Evolutionary conservation across 2,888 invertebrate species (phyloP).

Genomic region (Leucania comma): DNA sequence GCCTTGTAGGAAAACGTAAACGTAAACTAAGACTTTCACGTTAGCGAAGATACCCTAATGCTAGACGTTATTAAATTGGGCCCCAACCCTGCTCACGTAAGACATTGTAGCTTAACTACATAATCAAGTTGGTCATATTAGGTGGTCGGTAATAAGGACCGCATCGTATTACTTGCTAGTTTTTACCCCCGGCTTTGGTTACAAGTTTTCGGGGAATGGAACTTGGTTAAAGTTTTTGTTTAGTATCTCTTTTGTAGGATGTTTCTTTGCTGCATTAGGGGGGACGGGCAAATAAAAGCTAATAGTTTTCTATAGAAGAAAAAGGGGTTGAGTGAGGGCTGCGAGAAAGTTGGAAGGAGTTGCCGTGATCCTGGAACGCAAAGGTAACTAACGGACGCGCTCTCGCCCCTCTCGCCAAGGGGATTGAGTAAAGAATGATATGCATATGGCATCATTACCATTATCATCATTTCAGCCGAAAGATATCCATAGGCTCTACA

Average conservation of each 20-base stretch:
- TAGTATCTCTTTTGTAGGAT: constrained; percentile 1
- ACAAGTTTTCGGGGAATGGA: constrained; percentile 25
- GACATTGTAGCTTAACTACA: constrained; percentile 49
- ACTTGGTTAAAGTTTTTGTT: constrained; percentile 27
- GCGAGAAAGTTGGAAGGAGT: too few relatives aligned
- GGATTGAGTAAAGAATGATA: too few relatives aligned
- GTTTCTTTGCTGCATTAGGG: too few relatives aligned
- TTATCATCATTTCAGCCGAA: too few relatives aligned
- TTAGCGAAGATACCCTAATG: constrained; percentile 37
- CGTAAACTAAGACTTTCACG: constrained; percentile 32
- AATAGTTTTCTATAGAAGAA: neutral
- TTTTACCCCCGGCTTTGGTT: constrained; percentile 28
- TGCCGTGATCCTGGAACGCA: too few relatives aligned
- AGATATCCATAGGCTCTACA: too few relatives aligned
- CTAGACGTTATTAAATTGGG: constrained; percentile 56
- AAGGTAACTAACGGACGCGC: too few relatives aligned
- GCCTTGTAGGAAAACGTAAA: constrained; percentile 17
- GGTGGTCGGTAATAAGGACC: constrained; percentile 51
- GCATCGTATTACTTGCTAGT: constrained; percentile 50
- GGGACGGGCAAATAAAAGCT: neutral
- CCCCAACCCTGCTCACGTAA: constrained; percentile 48
- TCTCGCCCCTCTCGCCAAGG: too few relatives aligned
- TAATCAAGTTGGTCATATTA: constrained; percentile 58
- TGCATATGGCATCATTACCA: too few relatives aligned
- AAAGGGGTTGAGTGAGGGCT: too few relatives aligned